Base-by-base conservation (phyloP, 2,888 invertebrate genomes). In the Rambutsinella grinnellia region DNA sequence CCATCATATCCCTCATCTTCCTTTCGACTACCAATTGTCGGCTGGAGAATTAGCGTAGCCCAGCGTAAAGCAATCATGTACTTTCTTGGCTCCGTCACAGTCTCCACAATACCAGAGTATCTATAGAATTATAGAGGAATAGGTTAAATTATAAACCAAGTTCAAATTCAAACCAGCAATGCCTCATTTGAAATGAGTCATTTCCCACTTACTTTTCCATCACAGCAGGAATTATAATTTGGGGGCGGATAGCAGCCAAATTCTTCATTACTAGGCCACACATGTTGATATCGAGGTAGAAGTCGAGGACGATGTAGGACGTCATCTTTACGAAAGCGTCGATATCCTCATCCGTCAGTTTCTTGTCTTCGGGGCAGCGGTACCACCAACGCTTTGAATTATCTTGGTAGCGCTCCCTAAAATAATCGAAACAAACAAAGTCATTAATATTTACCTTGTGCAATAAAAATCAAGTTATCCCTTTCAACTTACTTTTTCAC, bases 11-110 rank as follows among this genome's bases (percentile, higher is more conserved):
- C 81, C 15, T 84, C 83, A 24, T 85, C 81, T 60, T 86, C 85
- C 47, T 86, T 85, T 53, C 86, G 85, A 24, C 88, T 87, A 79
- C 86, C 86, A 15, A 92, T 89, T 87, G 93, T 87, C 0, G 91
- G 90, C 65, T 93, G 88, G 0, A 92, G 91, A 5, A 93, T 90
- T 0, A 92, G 90, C 0, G 91, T 90, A 28, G 93, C 90, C 61
- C 92, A 92, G 69, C 90, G 89, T 89, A 94, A 90, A 0, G 92
- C 90, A 1, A 93, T 91, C 0, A 92, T 92, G 15, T 92, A 89
- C 86, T 92, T 92, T 85, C 96, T 95, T 0, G 97, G 96, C 86
- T 97, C 96, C 0, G 94, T 95, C 44, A 96, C 86, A 1, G 94
- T 94, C 84, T 94, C 94, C 85, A 97, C 83, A 67, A 84, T 82